These are phyloP conservation scores for Chloromyia formosa DNA, from an alignment of 2,888 invertebrate species.

Conservation along the genomic window DNA sequence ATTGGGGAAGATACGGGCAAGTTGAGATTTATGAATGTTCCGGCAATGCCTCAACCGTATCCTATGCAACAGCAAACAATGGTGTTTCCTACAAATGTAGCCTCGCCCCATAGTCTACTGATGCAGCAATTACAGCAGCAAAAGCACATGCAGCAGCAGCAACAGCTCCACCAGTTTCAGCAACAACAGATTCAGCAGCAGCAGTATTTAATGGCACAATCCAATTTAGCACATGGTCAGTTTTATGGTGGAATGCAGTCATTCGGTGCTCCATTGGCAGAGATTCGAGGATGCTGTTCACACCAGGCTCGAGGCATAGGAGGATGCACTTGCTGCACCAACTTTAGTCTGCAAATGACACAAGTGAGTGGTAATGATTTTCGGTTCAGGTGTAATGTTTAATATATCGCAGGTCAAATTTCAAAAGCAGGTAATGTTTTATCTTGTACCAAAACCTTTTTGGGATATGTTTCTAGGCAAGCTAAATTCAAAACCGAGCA, in stretches of 20 bases:
- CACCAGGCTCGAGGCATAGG: neutral
- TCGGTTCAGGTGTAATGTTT: too few species aligned
- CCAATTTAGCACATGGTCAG: neutral
- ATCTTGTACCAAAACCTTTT: too few species aligned
- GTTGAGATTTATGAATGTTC: neutral
- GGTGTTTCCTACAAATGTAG: too few species aligned
- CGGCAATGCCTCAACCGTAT: neutral
- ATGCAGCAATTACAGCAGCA: neutral
- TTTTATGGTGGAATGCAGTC: neutral
- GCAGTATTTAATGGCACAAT: neutral
- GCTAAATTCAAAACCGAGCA: too few species aligned
- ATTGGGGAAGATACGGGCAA: neutral
- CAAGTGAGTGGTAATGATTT: conserved; percentile 23
- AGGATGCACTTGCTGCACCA: conserved; percentile 8
- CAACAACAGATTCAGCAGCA: conserved; percentile 11
- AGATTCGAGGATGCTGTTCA: neutral
- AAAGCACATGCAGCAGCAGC: neutral
- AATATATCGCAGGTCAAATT: too few species aligned
- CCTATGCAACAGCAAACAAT: too few species aligned
- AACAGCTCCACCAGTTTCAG: neutral
- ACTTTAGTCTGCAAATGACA: conserved; percentile 13
- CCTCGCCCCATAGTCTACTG: conserved; percentile 1
- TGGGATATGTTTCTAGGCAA: too few species aligned
- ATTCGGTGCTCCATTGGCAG: conserved; percentile 1
- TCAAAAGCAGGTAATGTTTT: too few species aligned